Base-by-base conservation (phyloP, 1,140 invertebrate species). In the Nomia melanderi region DNA sequence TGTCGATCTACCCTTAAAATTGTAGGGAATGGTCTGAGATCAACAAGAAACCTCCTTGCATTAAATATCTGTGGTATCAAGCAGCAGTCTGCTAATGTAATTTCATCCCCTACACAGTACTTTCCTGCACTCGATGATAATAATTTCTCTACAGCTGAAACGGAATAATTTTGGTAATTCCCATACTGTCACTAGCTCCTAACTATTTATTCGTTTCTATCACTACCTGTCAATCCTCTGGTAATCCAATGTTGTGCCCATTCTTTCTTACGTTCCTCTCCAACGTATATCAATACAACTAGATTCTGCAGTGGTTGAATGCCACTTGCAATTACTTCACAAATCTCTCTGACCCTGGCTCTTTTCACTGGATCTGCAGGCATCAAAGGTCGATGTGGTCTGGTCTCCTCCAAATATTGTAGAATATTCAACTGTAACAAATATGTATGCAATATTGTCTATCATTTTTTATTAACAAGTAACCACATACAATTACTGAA, bases 241-340 rank as follows among this genome's bases (percentile, higher is more conserved):
- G 94, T 96, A 74, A 99, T 98, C 96, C 96, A 99, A 89, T 98
- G 96, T 84, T 97, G 95, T 1, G 96, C 97, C 98, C 98, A 99
- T 92, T 96, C 96, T 86, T 96, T 96, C 86, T 97, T 97, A 89
- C 96, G 96, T 87, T 96, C 96, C 90, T 96, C 96, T 36, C 96
- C 96, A 29, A 97, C 96, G 82, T 97, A 95, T 81, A 97, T 96
- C 25, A 98, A 91, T 29, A 98, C 97, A 78, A 95, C 94, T 44
- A 98, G 92, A 93, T 99, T 99, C 91, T 99, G 98, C 39, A 99
- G 92, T 0, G 98, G 98, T 92, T 99, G 98, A 88, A 99, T 99
- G 54, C 98, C 98, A 60, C 97, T 97, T 56, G 95, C 95, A 85
- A 99, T 98, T 0, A 97, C 93, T 92, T 98, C 95, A 73, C 94